A percentile compares a stretch with the other conserved stretches of the same genome.
Evolutionary conservation across 2,888 invertebrate species (phyloP).

Genomic region (Eustalomyia histrio): DNA sequence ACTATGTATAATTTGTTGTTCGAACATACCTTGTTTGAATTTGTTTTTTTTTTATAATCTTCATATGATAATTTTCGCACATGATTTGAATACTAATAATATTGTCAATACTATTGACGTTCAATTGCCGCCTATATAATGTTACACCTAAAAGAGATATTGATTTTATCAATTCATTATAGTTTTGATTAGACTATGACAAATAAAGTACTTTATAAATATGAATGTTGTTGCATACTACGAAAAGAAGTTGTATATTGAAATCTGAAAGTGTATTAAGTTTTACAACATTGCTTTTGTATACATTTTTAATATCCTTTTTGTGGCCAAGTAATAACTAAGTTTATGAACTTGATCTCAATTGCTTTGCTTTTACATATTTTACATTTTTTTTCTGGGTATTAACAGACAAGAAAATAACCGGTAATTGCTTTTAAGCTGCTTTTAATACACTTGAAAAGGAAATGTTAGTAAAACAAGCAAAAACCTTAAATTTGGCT

Average conservation of each 20-base stretch:
- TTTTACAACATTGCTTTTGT: constrained; percentile 3
- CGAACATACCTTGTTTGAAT: constrained; percentile 38
- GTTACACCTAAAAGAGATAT: background rate
- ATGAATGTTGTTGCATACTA: background rate
- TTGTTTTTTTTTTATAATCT: constrained; percentile 50
- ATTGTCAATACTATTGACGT: constrained; percentile 50
- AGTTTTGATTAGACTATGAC: constrained; percentile 28
- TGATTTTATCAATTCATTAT: constrained; percentile 30
- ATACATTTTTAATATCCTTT: constrained; percentile 30
- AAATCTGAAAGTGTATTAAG: constrained; percentile 16
- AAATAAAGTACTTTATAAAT: constrained; percentile 2
- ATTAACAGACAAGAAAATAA: constrained; percentile 55
- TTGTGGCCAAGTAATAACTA: constrained; percentile 28
- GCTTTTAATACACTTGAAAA: constrained; percentile 9
- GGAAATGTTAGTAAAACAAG: background rate
- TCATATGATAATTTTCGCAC: constrained; percentile 60
- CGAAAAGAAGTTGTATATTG: background rate
- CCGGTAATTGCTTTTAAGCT: constrained; percentile 53
- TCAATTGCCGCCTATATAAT: constrained; percentile 8
- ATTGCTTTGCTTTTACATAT: constrained; percentile 28
- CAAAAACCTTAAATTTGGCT: no score
- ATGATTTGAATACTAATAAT: constrained; percentile 60
- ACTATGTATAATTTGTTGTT: constrained; percentile 40
- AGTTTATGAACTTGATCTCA: constrained; percentile 56
- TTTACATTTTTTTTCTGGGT: constrained; percentile 33